These are phyloP conservation scores for Lycaon pictus DNA, from an alignment of 2,113 vertebrate species.

Conservation along the genomic window DNA sequence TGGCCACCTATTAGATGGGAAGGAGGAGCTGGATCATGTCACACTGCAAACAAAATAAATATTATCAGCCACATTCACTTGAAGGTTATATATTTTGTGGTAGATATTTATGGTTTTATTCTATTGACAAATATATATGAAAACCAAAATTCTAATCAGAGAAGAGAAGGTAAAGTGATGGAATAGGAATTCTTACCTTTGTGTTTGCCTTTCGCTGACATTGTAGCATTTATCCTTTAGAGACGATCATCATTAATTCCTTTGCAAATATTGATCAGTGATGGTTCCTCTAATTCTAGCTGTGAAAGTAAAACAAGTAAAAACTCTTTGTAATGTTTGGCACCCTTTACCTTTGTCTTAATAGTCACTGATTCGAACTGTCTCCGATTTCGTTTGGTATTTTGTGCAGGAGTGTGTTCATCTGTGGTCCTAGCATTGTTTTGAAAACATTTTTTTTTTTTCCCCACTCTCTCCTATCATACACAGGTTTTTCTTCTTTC, in stretches of 20 bases:
- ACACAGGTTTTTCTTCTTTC: neutral
- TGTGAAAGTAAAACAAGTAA: neutral
- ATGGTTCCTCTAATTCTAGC: neutral
- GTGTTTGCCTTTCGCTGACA: neutral
- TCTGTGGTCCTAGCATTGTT: neutral
- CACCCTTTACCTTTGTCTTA: neutral
- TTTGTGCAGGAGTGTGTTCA: neutral
- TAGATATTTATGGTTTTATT: too few species aligned
- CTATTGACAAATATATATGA: neutral
- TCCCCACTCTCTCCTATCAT: neutral
- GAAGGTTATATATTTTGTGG: neutral
- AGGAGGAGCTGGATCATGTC: rapidly evolving
- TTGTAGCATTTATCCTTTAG: neutral
- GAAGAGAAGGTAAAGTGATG: neutral
- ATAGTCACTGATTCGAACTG: neutral
- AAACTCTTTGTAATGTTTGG: neutral
- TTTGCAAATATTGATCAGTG: rapidly evolving
- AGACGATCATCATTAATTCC: too few species aligned
- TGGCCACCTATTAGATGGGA: rapidly evolving
- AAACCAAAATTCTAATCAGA: neutral
- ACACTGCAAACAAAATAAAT: neutral
- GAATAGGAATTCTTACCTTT: neutral
- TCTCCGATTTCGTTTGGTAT: neutral
- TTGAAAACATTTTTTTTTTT: neutral
- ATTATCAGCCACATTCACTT: neutral